These are phyloP conservation scores for Nesogale talazaci DNA, from an alignment of 2,113 vertebrate species.

Conservation along the genomic window DNA sequence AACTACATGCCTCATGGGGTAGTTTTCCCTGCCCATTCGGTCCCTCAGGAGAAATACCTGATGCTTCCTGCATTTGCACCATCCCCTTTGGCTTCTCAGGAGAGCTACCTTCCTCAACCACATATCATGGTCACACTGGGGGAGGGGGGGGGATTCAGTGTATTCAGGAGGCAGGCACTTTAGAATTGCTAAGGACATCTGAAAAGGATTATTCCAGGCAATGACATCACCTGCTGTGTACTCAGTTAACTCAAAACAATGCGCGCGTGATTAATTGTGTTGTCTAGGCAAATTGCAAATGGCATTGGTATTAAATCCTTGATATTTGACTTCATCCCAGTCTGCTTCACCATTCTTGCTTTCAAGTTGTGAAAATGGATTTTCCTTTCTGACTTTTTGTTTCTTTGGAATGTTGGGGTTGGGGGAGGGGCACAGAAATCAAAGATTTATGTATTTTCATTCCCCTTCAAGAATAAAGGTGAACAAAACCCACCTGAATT, in stretches of 20 bases:
- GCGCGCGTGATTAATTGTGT: conserved; percentile 62
- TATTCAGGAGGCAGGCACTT: conserved; percentile 45
- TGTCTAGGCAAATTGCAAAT: conserved; percentile 64
- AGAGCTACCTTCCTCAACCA: conserved; percentile 2
- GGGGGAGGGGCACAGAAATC: not conserved
- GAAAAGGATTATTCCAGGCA: conserved; percentile 59
- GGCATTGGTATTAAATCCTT: conserved; percentile 58
- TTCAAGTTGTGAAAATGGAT: conserved; percentile 33
- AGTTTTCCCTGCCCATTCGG: not conserved
- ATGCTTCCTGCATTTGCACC: not conserved
- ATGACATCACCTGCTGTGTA: conserved; percentile 64
- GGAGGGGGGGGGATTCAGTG: conserved; percentile 8
- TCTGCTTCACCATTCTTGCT: conserved; percentile 33
- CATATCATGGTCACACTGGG: not conserved
- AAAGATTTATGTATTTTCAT: not conserved
- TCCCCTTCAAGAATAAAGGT: not conserved
- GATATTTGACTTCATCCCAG: not conserved
- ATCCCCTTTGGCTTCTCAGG: not conserved
- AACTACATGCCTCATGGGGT: not conserved
- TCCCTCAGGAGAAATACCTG: not conserved
- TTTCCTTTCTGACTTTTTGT: not conserved
- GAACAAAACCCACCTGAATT: not conserved
- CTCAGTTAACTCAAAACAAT: conserved; percentile 75
- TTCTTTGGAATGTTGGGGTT: too few species aligned
- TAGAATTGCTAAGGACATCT: conserved; percentile 62